phyloP scores from a whole-genome alignment of 2,888 invertebrate species.

The Congeria kusceri region DNA sequence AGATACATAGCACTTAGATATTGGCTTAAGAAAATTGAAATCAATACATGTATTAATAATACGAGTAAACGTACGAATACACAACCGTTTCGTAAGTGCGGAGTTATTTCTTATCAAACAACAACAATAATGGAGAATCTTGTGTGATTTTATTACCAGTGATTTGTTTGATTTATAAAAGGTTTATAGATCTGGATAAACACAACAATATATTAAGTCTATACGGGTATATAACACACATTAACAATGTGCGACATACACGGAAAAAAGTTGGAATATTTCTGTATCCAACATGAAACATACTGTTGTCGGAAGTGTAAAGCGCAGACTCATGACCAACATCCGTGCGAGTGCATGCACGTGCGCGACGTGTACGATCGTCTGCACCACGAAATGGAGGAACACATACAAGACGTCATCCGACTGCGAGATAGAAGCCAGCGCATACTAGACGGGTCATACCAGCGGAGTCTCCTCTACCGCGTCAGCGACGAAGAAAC shows the following conservation, averaged over 20 bases:
- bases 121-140: neutral
- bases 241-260: slow-evolving; percentile 55
- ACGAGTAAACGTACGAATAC: no score
- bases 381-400: slow-evolving; percentile 21
- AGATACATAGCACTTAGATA: no score
- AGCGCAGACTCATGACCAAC: slow-evolving; percentile 34
- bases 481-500: slow-evolving; percentile 35
- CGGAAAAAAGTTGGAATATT: slow-evolving; percentile 53
- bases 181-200: neutral
- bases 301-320: slow-evolving; percentile 51
- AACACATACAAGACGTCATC: slow-evolving; percentile 32
- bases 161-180: neutral
- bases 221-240: neutral
- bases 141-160: neutral
- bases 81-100: no score
- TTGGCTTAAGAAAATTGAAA: no score
- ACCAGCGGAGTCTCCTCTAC: slow-evolving; percentile 38
- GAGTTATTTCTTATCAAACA: no score
- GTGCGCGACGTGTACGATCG: slow-evolving; percentile 16
- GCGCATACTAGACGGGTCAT: slow-evolving; percentile 48
- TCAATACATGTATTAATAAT: no score
- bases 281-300: slow-evolving; percentile 54
- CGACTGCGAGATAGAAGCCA: slow-evolving; percentile 44
- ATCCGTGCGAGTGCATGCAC: slow-evolving; percentile 58
- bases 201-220: neutral